Conservation (phyloP, 2,113 vertebrate species). For the Epinephelus lanceolatus region DNA sequence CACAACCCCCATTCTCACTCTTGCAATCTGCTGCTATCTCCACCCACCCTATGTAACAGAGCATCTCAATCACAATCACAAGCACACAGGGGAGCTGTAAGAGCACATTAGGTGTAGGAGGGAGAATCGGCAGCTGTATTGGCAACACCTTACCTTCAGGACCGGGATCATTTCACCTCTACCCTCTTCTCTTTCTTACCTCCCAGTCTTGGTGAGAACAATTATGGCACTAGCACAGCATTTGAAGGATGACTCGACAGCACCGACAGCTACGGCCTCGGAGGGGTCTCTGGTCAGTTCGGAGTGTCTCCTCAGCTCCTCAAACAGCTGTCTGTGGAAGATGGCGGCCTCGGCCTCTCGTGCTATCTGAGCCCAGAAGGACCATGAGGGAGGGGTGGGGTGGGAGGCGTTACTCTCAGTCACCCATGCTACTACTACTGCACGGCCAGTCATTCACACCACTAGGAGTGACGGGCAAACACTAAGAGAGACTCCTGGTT, state of each 20-base stretch:
- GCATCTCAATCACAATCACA: constrained; percentile 13
- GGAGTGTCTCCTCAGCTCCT: constrained; percentile 93
- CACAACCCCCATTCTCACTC: neutral
- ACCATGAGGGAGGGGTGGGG: constrained; percentile 57
- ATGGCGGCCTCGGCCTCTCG: constrained; percentile 98
- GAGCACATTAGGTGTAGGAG: constrained; percentile 5
- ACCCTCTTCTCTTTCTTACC: constrained; percentile 86
- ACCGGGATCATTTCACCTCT: neutral
- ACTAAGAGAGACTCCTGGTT: constrained; percentile 34
- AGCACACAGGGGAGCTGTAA: neutral
- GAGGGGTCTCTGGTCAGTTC: constrained; percentile 94
- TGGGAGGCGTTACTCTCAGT: constrained; percentile 69
- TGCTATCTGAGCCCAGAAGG: constrained; percentile 89
- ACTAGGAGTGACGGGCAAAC: constrained; percentile 56
- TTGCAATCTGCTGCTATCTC: constrained; percentile 17
- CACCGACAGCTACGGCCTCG: constrained; percentile 94
- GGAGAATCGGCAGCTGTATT: neutral
- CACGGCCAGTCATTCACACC: constrained; percentile 50
- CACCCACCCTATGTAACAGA: neutral
- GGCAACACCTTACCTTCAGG: constrained; percentile 60
- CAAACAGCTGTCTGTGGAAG: constrained; percentile 98
- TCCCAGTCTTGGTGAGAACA: constrained; percentile 97
- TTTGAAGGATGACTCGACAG: constrained; percentile 98
- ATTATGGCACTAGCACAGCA: constrained; percentile 96
- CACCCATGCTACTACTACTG: constrained; percentile 38